Conservation (phyloP, 2,888 invertebrate species). For the Clusia tigrina region DNA sequence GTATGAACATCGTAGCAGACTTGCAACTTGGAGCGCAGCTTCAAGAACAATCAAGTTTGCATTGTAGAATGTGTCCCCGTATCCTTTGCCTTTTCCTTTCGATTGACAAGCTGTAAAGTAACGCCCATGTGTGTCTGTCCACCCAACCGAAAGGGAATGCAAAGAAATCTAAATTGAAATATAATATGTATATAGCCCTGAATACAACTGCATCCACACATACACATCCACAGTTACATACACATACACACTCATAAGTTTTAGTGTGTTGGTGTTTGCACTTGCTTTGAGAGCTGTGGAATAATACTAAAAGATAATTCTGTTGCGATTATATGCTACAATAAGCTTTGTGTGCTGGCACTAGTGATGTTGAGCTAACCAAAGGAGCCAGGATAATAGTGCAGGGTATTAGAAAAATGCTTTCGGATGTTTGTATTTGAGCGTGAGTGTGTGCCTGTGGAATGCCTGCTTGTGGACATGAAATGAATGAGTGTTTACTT, state of each 20-base stretch:
- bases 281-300: neutral
- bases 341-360: neutral
- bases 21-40: neutral
- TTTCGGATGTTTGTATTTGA: neutral
- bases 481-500: neutral
- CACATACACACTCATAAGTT: neutral
- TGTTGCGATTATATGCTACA: neutral
- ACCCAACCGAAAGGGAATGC: neutral
- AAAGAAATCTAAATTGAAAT: conserved; percentile 9
- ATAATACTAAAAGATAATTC: neutral
- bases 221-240: neutral
- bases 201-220: neutral
- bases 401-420: neutral
- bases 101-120: neutral
- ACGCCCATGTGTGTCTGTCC: neutral
- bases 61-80: conserved; percentile 13
- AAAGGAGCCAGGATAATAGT: neutral
- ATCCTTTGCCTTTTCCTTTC: neutral
- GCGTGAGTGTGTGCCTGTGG: conserved; percentile 1
- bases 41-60: conserved; percentile 17
- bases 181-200: neutral
- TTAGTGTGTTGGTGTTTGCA: neutral
- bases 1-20: neutral
- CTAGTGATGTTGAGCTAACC: neutral
- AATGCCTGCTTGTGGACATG: too few species aligned